Conservation (phyloP, 2,888 invertebrate species). For the Perdita meconis region DNA sequence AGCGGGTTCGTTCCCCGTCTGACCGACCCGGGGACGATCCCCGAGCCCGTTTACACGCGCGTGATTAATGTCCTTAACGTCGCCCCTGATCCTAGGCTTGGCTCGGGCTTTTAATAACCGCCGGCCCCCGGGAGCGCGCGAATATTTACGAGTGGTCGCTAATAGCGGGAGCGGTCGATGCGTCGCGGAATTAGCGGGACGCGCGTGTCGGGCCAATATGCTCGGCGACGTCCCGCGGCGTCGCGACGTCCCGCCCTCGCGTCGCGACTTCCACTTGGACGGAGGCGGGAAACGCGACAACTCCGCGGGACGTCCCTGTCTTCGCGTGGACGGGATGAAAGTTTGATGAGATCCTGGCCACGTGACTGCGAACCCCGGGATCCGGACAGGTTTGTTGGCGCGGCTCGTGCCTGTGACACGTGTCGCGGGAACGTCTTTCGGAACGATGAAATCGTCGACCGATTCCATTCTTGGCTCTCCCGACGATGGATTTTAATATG, state of each 20-base stretch:
- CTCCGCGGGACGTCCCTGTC: constrained; percentile 37
- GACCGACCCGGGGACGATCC: constrained; percentile 1
- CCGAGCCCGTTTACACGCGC: constrained; percentile 63
- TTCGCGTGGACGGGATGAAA: constrained; percentile 62
- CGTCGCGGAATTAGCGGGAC: constrained; percentile 3
- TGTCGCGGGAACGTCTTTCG: constrained; percentile 60
- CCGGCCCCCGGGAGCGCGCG: constrained; percentile 23
- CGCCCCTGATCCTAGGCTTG: constrained; percentile 59
- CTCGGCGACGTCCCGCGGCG: constrained; percentile 45
- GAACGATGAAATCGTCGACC: constrained; percentile 39
- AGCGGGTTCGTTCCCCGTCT: constrained; percentile 21
- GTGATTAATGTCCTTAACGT: constrained; percentile 73
- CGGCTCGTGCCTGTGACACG: constrained; percentile 62
- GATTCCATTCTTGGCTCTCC: background rate
- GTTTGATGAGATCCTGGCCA: constrained; percentile 71
- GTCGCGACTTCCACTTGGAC: background rate
- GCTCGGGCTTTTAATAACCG: constrained; percentile 76
- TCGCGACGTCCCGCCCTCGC: constrained; percentile 37
- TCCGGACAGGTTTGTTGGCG: constrained; percentile 49
- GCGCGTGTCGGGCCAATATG: constrained; percentile 13
- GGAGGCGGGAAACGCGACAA: constrained; percentile 28
- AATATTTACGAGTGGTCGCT: constrained; percentile 47
- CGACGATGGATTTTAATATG: constrained; percentile 46
- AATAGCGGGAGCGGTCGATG: constrained; percentile 34
- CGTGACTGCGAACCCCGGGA: constrained; percentile 64